These are phyloP conservation scores for Scortum barcoo DNA, from an alignment of 2,113 vertebrate species.

Conservation along the genomic window DNA sequence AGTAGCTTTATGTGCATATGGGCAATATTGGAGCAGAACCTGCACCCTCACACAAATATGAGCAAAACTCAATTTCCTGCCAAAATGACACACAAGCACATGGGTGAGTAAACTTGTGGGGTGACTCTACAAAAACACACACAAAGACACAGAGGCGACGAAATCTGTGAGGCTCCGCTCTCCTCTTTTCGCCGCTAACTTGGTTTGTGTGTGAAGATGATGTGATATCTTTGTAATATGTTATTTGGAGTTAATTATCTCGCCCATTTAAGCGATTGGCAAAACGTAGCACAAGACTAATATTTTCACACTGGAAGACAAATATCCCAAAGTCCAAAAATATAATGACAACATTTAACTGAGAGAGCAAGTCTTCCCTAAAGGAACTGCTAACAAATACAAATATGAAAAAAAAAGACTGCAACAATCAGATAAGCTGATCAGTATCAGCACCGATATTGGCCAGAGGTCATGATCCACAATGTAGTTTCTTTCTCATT, in stretches of 20 bases:
- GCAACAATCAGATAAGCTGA: neutral
- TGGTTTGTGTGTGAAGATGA: neutral
- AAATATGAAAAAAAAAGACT: neutral
- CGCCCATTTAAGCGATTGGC: neutral
- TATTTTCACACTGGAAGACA: neutral
- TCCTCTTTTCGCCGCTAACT: neutral
- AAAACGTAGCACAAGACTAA: neutral
- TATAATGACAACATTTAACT: neutral
- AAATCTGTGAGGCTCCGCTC: constrained; percentile 5
- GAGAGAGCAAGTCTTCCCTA: neutral
- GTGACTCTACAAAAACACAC: constrained; percentile 9
- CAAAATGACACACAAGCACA: constrained; percentile 63
- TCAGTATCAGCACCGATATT: neutral
- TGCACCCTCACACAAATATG: constrained; percentile 49
- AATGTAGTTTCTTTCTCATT: neutral
- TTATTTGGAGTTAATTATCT: neutral
- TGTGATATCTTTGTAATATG: neutral
- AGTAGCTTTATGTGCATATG: constrained; percentile 66
- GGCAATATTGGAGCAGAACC: constrained; percentile 50
- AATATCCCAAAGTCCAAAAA: neutral
- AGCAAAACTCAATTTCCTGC: constrained; percentile 68
- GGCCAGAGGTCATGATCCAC: neutral
- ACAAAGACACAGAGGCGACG: constrained; percentile 6
- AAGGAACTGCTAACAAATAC: neutral
- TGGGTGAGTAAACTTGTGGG: constrained; percentile 57